These are phyloP conservation scores for Epirrhoe tristata DNA, from an alignment of 2,888 invertebrate genomes.

Conservation along the genomic window DNA sequence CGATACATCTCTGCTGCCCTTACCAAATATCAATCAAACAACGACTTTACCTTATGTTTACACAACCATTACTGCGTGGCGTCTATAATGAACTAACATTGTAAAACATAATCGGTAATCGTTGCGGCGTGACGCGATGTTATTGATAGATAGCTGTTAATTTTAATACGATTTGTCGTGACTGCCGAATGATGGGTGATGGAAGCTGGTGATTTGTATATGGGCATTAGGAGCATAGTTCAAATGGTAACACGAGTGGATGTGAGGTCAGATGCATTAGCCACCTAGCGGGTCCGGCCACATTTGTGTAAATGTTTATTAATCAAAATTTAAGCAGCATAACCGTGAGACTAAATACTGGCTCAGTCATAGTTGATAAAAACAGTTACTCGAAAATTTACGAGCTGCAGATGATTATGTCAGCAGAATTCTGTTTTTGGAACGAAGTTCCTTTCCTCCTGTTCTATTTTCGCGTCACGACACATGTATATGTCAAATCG, in stretches of 20 bases:
- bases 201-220: conserved; percentile 79
- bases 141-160: conserved; percentile 73
- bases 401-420: background rate
- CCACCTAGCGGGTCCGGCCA: conserved; percentile 78
- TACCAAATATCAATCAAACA: conserved; percentile 54
- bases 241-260: conserved; percentile 77
- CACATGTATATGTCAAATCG: no score
- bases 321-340: conserved; percentile 63
- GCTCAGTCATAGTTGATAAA: background rate
- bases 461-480: no score
- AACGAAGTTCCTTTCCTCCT: no score
- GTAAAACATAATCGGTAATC: conserved; percentile 61
- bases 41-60: conserved; percentile 46
- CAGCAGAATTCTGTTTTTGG: background rate
- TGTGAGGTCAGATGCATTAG: conserved; percentile 82
- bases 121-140: conserved; percentile 53
- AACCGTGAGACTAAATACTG: conserved; percentile 45
- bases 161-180: conserved; percentile 82
- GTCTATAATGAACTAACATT: conserved; percentile 42
- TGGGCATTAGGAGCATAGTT: conserved; percentile 79
- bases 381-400: conserved; percentile 11
- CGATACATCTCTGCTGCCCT: conserved; percentile 70
- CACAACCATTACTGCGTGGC: conserved; percentile 49
- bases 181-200: conserved; percentile 77
- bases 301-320: conserved; percentile 72